These are phyloP conservation scores for Pipistrellus pygmaeus DNA, from an alignment of 2,797 vertebrate genomes.

Conservation along the genomic window DNA sequence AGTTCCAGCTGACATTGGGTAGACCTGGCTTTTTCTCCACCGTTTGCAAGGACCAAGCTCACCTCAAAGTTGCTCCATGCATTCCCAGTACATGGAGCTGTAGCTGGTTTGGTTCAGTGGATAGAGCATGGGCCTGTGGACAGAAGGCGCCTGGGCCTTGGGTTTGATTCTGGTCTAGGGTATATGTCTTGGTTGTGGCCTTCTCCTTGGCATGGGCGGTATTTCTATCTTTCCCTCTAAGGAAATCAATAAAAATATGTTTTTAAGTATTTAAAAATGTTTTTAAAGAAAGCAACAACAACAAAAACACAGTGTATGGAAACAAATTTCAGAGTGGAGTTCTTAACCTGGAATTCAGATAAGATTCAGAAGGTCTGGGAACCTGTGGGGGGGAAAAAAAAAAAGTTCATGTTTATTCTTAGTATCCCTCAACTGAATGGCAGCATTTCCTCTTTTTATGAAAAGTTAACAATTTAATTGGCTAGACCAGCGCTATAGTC, in stretches of 20 bases:
- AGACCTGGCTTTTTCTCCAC: not conserved
- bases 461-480: not conserved
- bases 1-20: not conserved
- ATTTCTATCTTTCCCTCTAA: no score
- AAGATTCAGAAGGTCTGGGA: not conserved
- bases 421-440: not conserved
- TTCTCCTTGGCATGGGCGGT: no score
- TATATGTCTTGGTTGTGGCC: no score
- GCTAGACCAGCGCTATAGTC: not conserved
- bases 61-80: not conserved
- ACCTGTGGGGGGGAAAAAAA: fast-evolving
- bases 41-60: not conserved
- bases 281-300: no score
- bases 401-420: no score
- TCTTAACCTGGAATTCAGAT: not conserved
- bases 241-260: no score
- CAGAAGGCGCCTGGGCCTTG: no score
- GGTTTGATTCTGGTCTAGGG: no score
- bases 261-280: no score
- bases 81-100: no score
- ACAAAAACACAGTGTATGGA: not conserved
- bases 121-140: no score
- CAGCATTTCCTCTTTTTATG: not conserved
- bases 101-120: no score
- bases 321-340: not conserved